phyloP scores from a whole-genome alignment of 2,888 invertebrate species.

The Mechanitis mazaeus region DNA sequence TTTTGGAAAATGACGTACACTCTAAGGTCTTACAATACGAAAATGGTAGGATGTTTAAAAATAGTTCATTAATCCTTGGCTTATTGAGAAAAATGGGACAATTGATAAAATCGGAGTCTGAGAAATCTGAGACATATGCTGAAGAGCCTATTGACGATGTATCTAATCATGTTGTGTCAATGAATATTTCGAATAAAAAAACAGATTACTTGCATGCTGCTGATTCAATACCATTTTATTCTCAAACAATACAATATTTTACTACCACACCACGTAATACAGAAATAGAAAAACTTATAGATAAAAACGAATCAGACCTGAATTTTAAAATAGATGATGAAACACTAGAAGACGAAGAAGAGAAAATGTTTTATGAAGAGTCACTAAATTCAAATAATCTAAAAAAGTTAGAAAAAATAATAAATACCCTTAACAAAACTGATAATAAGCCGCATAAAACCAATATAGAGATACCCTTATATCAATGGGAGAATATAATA shows the following conservation, averaged over 20 bases:
- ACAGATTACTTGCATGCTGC: not conserved
- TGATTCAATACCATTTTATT: not conserved
- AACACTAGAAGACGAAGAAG: slow-evolving; percentile 35
- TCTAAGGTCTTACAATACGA: slow-evolving; percentile 5
- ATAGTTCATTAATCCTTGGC: not conserved
- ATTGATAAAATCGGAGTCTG: slow-evolving; percentile 7
- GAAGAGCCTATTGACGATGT: not conserved
- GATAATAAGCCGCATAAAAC: slow-evolving; percentile 8
- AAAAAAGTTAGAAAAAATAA: slow-evolving; percentile 21
- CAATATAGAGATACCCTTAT: slow-evolving; percentile 18
- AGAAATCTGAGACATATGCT: slow-evolving; percentile 14
- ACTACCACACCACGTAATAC: not conserved
- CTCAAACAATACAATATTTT: not conserved
- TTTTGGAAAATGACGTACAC: slow-evolving; percentile 8
- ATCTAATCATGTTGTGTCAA: not conserved
- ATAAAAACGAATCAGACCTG: slow-evolving; percentile 13
- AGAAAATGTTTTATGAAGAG: slow-evolving; percentile 24
- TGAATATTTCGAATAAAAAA: not conserved
- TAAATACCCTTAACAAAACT: slow-evolving; percentile 14
- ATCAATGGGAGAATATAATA: slow-evolving; percentile 28
- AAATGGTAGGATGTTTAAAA: not conserved
- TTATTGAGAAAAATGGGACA: slow-evolving; percentile 20
- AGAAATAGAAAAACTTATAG: slow-evolving; percentile 1
- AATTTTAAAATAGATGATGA: slow-evolving; percentile 30
- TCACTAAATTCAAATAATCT: slow-evolving; percentile 16